phyloP scores from a whole-genome alignment of 2,888 invertebrate species.

The Carabus problematicus region DNA sequence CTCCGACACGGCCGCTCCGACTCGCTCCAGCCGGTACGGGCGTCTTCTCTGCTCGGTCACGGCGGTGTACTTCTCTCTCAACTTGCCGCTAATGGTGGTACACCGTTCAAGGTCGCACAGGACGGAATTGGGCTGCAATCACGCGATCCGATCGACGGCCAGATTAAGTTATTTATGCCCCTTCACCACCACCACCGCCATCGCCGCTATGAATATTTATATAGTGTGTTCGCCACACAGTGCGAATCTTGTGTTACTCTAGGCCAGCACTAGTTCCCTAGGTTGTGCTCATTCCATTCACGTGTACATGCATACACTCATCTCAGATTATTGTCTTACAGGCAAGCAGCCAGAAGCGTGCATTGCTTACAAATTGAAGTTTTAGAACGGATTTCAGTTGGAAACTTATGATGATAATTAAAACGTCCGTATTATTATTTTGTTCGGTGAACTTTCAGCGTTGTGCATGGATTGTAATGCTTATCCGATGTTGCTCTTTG shows the following conservation, averaged over 20 bases:
- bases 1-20: constrained; percentile 19
- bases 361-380: too few species aligned
- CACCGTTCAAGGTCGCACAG: constrained; percentile 31
- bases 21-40: background rate
- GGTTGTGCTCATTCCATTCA: too few species aligned
- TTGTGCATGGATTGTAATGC: too few species aligned
- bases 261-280: too few species aligned
- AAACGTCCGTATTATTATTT: too few species aligned
- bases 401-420: too few species aligned
- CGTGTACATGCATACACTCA: too few species aligned
- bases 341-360: too few species aligned
- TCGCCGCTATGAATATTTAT: constrained; percentile 26
- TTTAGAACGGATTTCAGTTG: too few species aligned
- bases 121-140: constrained; percentile 35
- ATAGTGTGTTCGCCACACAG: constrained; percentile 22
- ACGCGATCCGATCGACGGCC: constrained; percentile 24
- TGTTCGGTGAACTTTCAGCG: too few species aligned
- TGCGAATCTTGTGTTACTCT: background rate
- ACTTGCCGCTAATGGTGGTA: constrained; percentile 19
- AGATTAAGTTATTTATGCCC: constrained; percentile 35
- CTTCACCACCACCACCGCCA: constrained; percentile 1
- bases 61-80: constrained; percentile 49
- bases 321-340: too few species aligned
- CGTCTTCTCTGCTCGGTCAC: constrained; percentile 19
- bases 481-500: too few species aligned